Conservation (phyloP, 2,888 invertebrate species). For the Archips crataeganus region DNA sequence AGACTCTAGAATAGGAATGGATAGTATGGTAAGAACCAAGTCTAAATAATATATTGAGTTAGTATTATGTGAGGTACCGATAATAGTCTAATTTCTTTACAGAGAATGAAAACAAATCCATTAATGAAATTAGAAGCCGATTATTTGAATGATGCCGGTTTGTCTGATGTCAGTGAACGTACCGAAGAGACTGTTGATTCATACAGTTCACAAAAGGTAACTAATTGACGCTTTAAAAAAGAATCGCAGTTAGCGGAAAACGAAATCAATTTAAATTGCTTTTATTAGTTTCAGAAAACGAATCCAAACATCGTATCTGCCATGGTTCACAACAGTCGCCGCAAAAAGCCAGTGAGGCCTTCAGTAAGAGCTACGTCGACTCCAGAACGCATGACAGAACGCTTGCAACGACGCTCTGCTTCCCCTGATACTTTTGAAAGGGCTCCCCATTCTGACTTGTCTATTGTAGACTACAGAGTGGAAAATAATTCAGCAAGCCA, state of each 20-base stretch:
- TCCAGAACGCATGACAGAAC: conserved; percentile 66
- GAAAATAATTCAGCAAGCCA: conserved; percentile 62
- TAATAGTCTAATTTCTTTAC: conserved; percentile 46
- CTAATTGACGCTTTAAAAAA: no score
- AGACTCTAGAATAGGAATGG: conserved; percentile 75
- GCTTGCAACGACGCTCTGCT: conserved; percentile 71
- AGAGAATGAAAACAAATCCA: conserved; percentile 80
- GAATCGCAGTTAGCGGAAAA: no score
- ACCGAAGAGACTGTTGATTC: conserved; percentile 74
- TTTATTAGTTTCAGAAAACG: conserved; percentile 70
- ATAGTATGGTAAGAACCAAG: conserved; percentile 70
- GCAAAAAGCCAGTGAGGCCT: conserved; percentile 71
- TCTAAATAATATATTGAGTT: background rate
- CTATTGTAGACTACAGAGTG: conserved; percentile 75
- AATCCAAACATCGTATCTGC: conserved; percentile 75
- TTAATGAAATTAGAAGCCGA: conserved; percentile 71
- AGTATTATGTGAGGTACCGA: conserved; percentile 1
- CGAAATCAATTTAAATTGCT: background rate
- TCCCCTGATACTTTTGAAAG: conserved; percentile 78
- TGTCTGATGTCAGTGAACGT: conserved; percentile 76
- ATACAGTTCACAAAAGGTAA: conserved; percentile 67
- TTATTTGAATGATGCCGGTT: conserved; percentile 67
- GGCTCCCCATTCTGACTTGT: conserved; percentile 79
- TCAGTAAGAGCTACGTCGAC: conserved; percentile 61
- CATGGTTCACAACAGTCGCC: conserved; percentile 71